Percentiles rank a stretch among this genome's conserved stretches.
These are phyloP conservation scores for Hippocampus kuda DNA, from an alignment of 2,797 vertebrate genomes.

Conservation along the genomic window DNA sequence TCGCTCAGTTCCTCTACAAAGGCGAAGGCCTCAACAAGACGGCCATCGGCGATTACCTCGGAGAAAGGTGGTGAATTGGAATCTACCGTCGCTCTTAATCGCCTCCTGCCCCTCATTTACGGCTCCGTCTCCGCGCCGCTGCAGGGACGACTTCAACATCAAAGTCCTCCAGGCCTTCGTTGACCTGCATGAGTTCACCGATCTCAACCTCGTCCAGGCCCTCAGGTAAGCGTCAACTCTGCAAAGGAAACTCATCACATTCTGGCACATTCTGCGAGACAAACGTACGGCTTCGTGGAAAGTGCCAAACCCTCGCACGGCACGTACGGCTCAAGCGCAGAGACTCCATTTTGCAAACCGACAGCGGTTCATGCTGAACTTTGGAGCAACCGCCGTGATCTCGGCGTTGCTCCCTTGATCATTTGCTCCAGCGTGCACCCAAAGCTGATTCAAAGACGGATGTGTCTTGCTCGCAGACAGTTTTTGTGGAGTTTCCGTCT, in stretches of 20 bases:
- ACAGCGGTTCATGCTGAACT: not conserved
- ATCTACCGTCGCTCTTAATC: not conserved
- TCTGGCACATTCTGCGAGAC: not conserved
- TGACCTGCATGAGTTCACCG: slow-evolving; percentile 85
- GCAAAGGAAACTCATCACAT: not conserved
- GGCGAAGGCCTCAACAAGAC: slow-evolving; percentile 94
- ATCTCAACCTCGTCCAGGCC: slow-evolving; percentile 86
- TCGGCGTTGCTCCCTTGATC: too few species aligned
- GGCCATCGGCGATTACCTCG: slow-evolving; percentile 88
- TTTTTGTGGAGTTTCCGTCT: slow-evolving; percentile 94
- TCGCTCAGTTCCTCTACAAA: slow-evolving; percentile 89
- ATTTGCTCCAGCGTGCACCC: not conserved
- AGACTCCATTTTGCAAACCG: not conserved
- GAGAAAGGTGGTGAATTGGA: slow-evolving; percentile 67
- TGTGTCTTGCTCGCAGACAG: slow-evolving; percentile 61
- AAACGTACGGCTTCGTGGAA: not conserved
- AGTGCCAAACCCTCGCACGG: not conserved
- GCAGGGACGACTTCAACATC: slow-evolving; percentile 87
- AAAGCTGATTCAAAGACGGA: not conserved
- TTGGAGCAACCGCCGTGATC: not conserved
- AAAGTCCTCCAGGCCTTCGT: slow-evolving; percentile 89
- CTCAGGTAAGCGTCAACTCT: slow-evolving; percentile 66
- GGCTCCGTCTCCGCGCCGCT: slow-evolving; percentile 11
- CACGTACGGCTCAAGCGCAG: not conserved
- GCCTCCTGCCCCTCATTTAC: not conserved